Conservation (phyloP, 30 jellyfish, hydroid and myxozoan species). For the Aurelia aurita complex sp. Pacific region DNA sequence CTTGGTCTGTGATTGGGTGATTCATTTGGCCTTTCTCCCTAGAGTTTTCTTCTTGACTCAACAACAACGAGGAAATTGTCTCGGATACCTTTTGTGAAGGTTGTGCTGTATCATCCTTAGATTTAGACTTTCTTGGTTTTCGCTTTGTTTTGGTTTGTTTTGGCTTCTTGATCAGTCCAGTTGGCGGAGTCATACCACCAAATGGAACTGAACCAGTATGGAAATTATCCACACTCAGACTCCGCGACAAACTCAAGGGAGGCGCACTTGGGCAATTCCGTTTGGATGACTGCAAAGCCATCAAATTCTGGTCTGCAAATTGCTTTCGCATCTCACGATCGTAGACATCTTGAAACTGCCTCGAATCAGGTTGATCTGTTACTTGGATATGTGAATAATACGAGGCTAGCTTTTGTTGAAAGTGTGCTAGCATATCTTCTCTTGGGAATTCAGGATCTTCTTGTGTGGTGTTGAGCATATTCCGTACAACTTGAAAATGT, state of each 20-base stretch:
- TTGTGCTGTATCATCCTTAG: slow-evolving; percentile 44
- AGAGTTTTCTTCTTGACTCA: background rate
- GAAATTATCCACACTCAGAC: slow-evolving; percentile 39
- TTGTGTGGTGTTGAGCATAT: slow-evolving; percentile 4
- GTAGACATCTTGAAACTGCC: slow-evolving; percentile 26
- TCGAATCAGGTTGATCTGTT: slow-evolving; percentile 13
- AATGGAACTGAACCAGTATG: slow-evolving; percentile 5
- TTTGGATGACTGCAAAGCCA: background rate
- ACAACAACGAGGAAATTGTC: slow-evolving; percentile 19
- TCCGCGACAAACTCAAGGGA: slow-evolving; percentile 23
- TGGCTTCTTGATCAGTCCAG: slow-evolving; percentile 39
- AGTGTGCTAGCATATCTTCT: slow-evolving; percentile 21
- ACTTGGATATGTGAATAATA: slow-evolving; percentile 15
- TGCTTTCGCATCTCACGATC: slow-evolving; percentile 15
- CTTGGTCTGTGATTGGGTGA: too few relatives aligned
- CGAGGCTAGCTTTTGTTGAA: slow-evolving; percentile 23
- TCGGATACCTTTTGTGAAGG: slow-evolving; percentile 9
- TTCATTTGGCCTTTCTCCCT: too few relatives aligned
- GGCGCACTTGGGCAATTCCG: slow-evolving; percentile 31
- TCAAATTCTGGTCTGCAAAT: background rate
- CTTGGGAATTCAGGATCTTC: slow-evolving; percentile 13
- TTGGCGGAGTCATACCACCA: slow-evolving; percentile 16
- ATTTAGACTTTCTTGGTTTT: slow-evolving; percentile 4
- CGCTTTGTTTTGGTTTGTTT: slow-evolving; percentile 13
- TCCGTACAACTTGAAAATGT: slow-evolving; percentile 19